A percentile compares a stretch with the other conserved stretches of the same genome.
phyloP scores from a whole-genome alignment of 2,113 vertebrate genomes.

The Colius striatus region DNA sequence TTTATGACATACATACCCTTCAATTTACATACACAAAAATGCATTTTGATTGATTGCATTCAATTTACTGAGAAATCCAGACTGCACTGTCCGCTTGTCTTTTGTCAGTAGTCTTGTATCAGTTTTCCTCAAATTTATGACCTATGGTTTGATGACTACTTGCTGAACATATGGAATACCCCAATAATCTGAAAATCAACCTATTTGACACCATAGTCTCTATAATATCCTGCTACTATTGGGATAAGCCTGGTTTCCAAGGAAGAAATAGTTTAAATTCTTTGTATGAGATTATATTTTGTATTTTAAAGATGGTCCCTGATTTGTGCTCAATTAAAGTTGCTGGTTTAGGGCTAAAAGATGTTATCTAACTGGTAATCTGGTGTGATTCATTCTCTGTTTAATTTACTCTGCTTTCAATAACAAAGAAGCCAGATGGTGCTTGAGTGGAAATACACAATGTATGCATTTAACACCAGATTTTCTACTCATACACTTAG shows the following conservation, averaged over 20 bases:
- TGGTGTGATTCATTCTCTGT: neutral
- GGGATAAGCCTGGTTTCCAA: neutral
- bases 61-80: neutral
- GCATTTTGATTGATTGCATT: neutral
- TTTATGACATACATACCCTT: neutral
- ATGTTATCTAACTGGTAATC: neutral
- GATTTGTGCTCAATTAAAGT: neutral
- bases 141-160: neutral
- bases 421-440: neutral
- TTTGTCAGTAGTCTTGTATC: neutral
- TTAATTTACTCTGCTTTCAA: neutral
- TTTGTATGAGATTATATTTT: neutral
- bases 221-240: neutral
- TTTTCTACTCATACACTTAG: neutral
- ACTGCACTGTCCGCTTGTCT: neutral
- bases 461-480: neutral
- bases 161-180: neutral
- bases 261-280: neutral
- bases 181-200: neutral
- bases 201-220: neutral
- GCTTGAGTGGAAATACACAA: neutral
- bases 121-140: neutral
- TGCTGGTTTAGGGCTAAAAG: neutral
- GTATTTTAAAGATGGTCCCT: neutral
- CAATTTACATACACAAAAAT: neutral